Conservation (phyloP, 2,888 invertebrate species). For the Limnephilus auricula region DNA sequence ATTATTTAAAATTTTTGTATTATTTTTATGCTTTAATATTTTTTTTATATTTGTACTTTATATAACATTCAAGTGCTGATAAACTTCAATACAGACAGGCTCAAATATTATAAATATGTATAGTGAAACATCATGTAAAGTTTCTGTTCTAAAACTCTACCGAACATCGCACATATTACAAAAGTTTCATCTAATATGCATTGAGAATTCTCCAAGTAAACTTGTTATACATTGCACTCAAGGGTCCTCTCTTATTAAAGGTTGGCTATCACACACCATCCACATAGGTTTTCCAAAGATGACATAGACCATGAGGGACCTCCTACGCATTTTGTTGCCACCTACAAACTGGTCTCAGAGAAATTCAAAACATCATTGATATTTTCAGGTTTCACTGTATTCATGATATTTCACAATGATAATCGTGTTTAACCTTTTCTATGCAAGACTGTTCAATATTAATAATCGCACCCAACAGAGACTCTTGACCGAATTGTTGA, state of each 20-base stretch:
- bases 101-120: neutral
- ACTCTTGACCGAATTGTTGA: neutral
- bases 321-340: too few species aligned
- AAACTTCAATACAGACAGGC: neutral
- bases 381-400: neutral
- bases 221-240: neutral
- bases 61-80: neutral
- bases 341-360: too few species aligned
- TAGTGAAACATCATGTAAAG: neutral
- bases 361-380: neutral
- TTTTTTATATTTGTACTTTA: conserved; percentile 2
- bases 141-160: neutral
- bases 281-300: too few species aligned
- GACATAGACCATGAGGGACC: too few species aligned
- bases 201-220: neutral
- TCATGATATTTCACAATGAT: neutral
- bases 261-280: neutral
- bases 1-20: neutral
- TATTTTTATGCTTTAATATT: neutral
- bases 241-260: neutral
- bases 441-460: neutral
- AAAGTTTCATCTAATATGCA: neutral
- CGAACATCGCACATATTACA: neutral
- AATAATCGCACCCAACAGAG: neutral
- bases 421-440: neutral